Conservation (phyloP, 1,140 invertebrate genomes). For the Lepidurus arcticus region DNA sequence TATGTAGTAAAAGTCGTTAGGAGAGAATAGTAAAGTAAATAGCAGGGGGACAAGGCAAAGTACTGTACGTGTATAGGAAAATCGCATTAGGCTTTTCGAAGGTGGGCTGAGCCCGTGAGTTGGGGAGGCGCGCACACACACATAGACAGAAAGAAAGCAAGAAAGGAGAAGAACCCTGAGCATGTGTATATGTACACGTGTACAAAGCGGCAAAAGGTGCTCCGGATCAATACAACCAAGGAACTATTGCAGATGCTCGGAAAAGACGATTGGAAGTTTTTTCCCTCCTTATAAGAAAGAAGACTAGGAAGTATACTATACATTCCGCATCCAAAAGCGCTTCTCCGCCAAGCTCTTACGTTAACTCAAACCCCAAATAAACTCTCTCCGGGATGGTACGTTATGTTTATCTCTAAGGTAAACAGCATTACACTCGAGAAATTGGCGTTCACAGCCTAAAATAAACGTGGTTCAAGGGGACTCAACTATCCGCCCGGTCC, state of each 20-base stretch:
- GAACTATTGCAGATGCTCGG: constrained; percentile 18
- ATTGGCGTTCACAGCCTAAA: background rate
- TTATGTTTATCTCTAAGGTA: background rate
- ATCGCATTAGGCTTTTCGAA: background rate
- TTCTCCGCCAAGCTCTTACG: background rate
- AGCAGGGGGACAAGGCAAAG: background rate
- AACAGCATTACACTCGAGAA: constrained; percentile 15
- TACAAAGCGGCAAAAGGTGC: background rate
- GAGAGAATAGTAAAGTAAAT: background rate
- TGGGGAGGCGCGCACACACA: background rate
- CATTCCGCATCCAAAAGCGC: background rate
- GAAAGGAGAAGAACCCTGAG: background rate
- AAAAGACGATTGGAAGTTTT: background rate
- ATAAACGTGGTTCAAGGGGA: background rate
- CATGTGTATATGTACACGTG: background rate
- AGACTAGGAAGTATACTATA: background rate
- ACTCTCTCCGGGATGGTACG: background rate
- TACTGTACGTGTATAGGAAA: background rate
- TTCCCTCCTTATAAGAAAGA: background rate
- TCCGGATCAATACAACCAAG: constrained; percentile 14
- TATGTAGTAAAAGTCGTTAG: background rate
- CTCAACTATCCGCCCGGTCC: background rate
- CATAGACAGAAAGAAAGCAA: background rate
- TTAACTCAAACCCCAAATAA: background rate
- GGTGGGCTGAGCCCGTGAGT: background rate